Evolutionary conservation across 2,113 vertebrate species (phyloP), one percentile per base, ranked within the genome.

Genomic region (Oplegnathus fasciatus): DNA sequence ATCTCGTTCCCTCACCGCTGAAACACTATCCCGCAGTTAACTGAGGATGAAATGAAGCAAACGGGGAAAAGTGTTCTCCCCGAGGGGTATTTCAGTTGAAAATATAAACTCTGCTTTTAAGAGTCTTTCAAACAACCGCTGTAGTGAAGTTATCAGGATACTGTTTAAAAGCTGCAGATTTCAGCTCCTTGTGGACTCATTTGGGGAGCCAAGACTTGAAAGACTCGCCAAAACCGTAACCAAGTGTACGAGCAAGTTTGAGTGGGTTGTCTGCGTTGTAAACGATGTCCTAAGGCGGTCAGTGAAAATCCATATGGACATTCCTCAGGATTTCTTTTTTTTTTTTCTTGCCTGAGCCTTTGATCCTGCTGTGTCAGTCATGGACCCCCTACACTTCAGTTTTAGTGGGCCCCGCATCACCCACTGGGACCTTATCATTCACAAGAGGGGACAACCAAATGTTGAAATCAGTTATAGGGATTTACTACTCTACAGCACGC

Each of bases 221-320:
- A 89, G 82, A 50, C 70, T 84, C 6, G 28, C 70, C 67, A 78
- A 68, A 84, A 70, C 73, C 64, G 57, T 80, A 85, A 90, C 70
- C 42, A 57, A 90, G 86, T 76, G 77, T 79, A 76, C 81, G 71
- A 75, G 61, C 55, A 18, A 81, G 50, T 69, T 74, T 75, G 80
- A 86, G 88, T 87, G 74, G 78, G 90, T 26, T 48, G 87, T 54
- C 64, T 81, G 83, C 15, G 17, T 60, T 87, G 88, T 75, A 87
- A 87, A 87, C 79, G 44, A 79, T 64, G 80, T 88, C 91, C 88
- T 82, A 24, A 82, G 80, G 87, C 83, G 26, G 77, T 80, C 78
- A 79, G 78, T 84, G 78, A 87, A 93, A 92, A 89, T 82, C 91
- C 90, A 89, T 89, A 90, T 86, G 88, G 88, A 78, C 87, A 88